Evolutionary conservation across 2,888 invertebrate genomes (phyloP), one percentile per base, ranked within the genome.

Genomic region (Agrotis clavis): DNA sequence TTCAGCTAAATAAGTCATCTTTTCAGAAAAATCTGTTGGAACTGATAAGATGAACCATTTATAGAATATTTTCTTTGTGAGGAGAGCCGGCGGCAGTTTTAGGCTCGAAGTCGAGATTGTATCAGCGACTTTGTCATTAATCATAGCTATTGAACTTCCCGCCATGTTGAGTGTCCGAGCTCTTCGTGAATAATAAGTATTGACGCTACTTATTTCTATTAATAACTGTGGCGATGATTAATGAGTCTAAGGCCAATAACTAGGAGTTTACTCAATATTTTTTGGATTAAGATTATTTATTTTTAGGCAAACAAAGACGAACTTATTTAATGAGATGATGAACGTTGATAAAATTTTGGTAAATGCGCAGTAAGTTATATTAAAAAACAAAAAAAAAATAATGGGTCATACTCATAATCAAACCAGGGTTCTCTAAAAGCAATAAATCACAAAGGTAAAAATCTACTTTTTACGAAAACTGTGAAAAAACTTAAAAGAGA

Each of bases 141-240:
- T 81, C 79, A 81, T n/a, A 57, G 66, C 54, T 75, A 59, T n/a
- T 69, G 21, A 72, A 73, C 25, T 59, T 45, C 2, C 35, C 30
- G 67, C 18, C 56, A 50, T 50, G 45, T 30, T 41, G 60, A 67
- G 57, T 51, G 62, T 30, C 51, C 41, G 57, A 61, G 61, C 68
- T 19, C 63, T 67, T 60, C 19, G 41, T 65, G 66, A 81, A 68
- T 60, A 77, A 77, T 64, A 63, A 68, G 19, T 60, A 61, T 57
- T 47, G 65, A 62, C 47, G 48, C 30, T 71, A 48, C 25, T 56
- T 60, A 64, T 51, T 76, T 76, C 59, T 72, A 56, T 77, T 54
- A 56, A 68, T 69, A 72, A 60, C 54, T 18, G 53, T 47, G 41
- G 11, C 45, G 47, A 65, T 75, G 80, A 74, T 54, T 61, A 53